A percentile compares a stretch with the other conserved stretches of the same genome.
phyloP scores from a whole-genome alignment of 2,888 invertebrate species.

The Nymphalis urticae region DNA sequence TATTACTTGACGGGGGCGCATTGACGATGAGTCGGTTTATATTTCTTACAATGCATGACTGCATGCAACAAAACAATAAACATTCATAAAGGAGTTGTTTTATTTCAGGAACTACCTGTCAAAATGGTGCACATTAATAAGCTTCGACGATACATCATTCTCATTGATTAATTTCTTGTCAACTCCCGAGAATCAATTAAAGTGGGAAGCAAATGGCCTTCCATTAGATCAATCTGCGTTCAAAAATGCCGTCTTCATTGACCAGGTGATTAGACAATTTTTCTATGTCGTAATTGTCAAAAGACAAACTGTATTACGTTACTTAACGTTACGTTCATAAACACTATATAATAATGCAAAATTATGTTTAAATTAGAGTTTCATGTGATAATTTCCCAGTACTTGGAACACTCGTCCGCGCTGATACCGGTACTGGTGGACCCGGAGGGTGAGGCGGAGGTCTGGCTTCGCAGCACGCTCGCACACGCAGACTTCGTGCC shows the following conservation, averaged over 20 bases:
- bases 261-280: slow-evolving; percentile 81
- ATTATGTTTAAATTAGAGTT: not conserved
- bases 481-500: slow-evolving; percentile 86
- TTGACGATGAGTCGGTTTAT: no score
- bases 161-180: slow-evolving; percentile 69
- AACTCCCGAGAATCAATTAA: slow-evolving; percentile 84
- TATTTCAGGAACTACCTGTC: slow-evolving; percentile 64
- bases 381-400: not conserved
- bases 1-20: no score
- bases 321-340: not conserved
- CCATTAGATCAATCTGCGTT: slow-evolving; percentile 89
- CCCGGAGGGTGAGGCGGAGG: slow-evolving; percentile 90
- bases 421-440: slow-evolving; percentile 92
- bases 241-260: slow-evolving; percentile 90
- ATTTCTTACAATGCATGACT: no score
- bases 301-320: not conserved
- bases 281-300: not conserved
- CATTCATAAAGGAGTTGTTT: not conserved
- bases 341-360: not conserved
- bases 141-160: slow-evolving; percentile 62
- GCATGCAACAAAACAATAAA: not conserved
- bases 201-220: slow-evolving; percentile 93
- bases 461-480: slow-evolving; percentile 90
- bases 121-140: slow-evolving; percentile 76
- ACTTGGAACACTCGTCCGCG: slow-evolving; percentile 56